Evolutionary conservation across 2,797 vertebrate genomes (phyloP).

Genomic region (Morelia viridis): DNA sequence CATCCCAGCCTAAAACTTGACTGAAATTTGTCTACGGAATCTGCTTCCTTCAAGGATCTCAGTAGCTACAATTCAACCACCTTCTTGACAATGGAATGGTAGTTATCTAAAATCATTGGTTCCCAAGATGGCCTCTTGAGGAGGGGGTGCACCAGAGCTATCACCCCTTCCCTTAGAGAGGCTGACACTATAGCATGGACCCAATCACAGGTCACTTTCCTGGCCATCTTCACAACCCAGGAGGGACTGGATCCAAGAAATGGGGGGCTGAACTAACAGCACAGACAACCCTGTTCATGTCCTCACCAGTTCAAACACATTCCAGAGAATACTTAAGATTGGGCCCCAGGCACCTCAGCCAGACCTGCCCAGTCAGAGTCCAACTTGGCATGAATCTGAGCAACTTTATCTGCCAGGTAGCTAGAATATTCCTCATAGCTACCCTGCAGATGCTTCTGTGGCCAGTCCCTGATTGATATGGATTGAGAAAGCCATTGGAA

Average conservation of each 20-base stretch:
- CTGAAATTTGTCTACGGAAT: background rate
- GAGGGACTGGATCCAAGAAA: background rate
- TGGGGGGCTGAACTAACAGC: background rate
- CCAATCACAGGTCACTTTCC: background rate
- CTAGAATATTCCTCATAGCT: background rate
- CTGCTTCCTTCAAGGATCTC: background rate
- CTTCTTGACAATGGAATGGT: background rate
- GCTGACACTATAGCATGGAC: background rate
- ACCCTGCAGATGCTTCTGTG: background rate
- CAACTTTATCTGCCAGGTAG: background rate
- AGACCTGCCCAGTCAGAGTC: background rate
- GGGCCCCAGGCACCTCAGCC: background rate
- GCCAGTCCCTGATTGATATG: background rate
- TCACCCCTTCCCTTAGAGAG: background rate
- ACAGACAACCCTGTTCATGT: background rate
- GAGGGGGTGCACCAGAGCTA: background rate
- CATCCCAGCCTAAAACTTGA: background rate
- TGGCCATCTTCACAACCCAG: background rate
- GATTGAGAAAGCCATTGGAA: background rate
- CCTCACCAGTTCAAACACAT: background rate
- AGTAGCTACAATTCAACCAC: background rate
- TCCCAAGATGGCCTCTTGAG: background rate
- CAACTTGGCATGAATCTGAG: background rate
- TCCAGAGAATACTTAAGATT: background rate
- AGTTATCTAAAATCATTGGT: background rate